Conservation (phyloP, 1,140 invertebrate genomes). For the Harlomillsia oculata region DNA sequence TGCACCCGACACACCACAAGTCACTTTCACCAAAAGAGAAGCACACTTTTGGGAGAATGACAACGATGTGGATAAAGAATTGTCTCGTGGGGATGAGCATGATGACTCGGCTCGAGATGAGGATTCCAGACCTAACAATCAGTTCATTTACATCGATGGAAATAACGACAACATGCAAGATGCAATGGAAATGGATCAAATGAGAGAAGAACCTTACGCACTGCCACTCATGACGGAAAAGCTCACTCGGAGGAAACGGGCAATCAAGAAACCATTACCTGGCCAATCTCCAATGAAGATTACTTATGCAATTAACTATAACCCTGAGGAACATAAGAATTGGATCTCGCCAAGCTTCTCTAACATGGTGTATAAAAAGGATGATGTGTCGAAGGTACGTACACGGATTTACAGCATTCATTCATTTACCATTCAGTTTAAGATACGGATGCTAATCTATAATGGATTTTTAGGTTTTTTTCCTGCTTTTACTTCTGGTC, state of each 20-base stretch:
- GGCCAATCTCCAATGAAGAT: constrained; percentile 65
- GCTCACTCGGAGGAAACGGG: constrained; percentile 15
- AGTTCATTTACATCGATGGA: constrained; percentile 14
- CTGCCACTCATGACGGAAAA: background rate
- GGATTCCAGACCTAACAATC: background rate
- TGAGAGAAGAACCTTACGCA: background rate
- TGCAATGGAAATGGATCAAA: background rate
- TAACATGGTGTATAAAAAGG: constrained; percentile 45
- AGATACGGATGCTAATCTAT: too few relatives aligned
- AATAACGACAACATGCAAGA: background rate
- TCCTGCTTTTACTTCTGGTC: constrained; percentile 80
- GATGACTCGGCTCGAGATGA: background rate
- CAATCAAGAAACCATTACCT: constrained; percentile 21
- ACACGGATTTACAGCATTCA: background rate
- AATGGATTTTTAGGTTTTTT: constrained; percentile 65
- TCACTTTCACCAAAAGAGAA: constrained; percentile 3
- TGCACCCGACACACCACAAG: constrained; percentile 19
- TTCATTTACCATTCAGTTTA: background rate
- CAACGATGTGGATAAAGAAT: constrained; percentile 3
- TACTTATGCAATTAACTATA: constrained; percentile 69
- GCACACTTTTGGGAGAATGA: constrained; percentile 1
- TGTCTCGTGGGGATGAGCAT: too few relatives aligned
- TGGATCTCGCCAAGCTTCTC: constrained; percentile 88
- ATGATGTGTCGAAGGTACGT: constrained; percentile 74
- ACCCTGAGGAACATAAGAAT: constrained; percentile 57